These are phyloP conservation scores for Nephila pilipes DNA, from an alignment of 1,140 invertebrate genomes.

Conservation along the genomic window DNA sequence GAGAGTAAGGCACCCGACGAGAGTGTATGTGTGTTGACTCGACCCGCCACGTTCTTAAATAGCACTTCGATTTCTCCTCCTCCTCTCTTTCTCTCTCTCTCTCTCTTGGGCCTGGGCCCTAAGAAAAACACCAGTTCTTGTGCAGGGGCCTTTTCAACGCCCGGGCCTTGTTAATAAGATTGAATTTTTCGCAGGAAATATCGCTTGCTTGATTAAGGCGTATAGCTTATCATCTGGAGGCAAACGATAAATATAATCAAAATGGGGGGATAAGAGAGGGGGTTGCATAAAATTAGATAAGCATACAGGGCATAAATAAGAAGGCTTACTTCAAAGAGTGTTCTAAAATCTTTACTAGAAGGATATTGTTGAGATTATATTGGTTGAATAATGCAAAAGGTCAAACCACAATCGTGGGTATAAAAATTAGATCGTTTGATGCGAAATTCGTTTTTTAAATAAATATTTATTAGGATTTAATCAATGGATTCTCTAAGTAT, in stretches of 20 bases:
- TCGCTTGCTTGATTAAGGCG: neutral
- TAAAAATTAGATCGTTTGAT: too few relatives aligned
- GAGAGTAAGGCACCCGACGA: neutral
- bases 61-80: slow-evolving; percentile 72
- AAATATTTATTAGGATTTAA: too few relatives aligned
- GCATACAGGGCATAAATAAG: neutral
- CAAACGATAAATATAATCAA: slow-evolving; percentile 2
- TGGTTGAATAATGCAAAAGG: too few relatives aligned
- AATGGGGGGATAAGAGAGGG: neutral
- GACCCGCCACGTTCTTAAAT: slow-evolving; percentile 66
- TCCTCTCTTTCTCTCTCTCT: neutral
- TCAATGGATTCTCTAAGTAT: too few relatives aligned
- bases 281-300: neutral
- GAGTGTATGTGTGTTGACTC: slow-evolving; percentile 64
- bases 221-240: neutral
- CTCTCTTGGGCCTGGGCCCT: neutral
- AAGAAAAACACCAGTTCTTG: slow-evolving; percentile 48
- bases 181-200: slow-evolving; percentile 49
- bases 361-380: too few relatives aligned
- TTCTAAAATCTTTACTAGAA: too few relatives aligned
- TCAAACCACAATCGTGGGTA: too few relatives aligned
- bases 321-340: too few relatives aligned
- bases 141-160: neutral
- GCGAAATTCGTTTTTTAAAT: too few relatives aligned
- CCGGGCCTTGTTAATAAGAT: slow-evolving; percentile 50